Conservation (phyloP, 2,888 invertebrate genomes). For the Clepsis dumicolana region DNA sequence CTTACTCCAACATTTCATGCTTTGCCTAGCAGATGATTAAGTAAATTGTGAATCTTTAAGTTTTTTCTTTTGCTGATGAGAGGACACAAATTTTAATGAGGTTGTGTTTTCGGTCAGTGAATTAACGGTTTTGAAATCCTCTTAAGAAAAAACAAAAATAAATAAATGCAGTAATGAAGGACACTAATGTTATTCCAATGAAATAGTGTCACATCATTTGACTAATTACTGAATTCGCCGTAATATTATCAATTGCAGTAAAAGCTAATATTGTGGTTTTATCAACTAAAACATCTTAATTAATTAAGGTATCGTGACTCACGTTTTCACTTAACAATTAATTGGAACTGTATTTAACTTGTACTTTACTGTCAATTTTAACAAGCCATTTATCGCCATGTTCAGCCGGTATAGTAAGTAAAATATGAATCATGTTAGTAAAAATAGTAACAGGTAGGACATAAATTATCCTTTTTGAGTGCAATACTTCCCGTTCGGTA, state of each 20-base stretch:
- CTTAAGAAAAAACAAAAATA: not conserved
- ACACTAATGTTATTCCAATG: not conserved
- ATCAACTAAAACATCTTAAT: constrained; percentile 36
- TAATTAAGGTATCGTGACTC: constrained; percentile 28
- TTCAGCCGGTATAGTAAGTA: not conserved
- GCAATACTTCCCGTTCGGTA: not conserved
- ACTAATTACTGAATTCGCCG: not conserved
- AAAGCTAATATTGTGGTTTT: constrained; percentile 22
- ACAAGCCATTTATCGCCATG: not conserved
- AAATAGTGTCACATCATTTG: not conserved
- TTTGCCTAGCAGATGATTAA: constrained; percentile 4
- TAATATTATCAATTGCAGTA: not conserved
- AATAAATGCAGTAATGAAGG: not conserved
- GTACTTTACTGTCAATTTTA: not conserved
- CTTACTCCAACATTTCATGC: constrained; percentile 2
- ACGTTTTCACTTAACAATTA: constrained; percentile 21
- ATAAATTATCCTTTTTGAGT: not conserved
- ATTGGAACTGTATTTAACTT: constrained; percentile 6
- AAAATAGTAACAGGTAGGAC: not conserved
- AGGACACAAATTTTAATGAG: not conserved
- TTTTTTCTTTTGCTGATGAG: not conserved
- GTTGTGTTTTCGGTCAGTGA: not conserved
- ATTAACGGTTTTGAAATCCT: not conserved
- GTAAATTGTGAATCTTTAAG: constrained; percentile 1
- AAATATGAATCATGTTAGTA: not conserved